phyloP scores from a whole-genome alignment of 2,113 vertebrate genomes.

The Climacteris rufus region DNA sequence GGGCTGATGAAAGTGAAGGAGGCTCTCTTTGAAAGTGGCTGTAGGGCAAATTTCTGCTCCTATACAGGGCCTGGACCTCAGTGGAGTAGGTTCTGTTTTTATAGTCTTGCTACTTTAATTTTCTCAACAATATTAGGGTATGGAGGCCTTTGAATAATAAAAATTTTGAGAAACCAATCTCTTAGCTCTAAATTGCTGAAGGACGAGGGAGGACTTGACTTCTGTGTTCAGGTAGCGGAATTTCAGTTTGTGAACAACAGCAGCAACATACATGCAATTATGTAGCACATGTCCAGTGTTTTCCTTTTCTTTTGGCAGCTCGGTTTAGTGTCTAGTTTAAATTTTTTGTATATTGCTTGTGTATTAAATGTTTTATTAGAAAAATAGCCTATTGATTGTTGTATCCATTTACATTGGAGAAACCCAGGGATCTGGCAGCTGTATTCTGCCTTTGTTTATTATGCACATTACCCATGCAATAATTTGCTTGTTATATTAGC shows the following conservation, averaged over 20 bases:
- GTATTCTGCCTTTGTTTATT: background rate
- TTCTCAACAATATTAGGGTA: background rate
- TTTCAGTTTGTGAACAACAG: background rate
- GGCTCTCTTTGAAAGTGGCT: background rate
- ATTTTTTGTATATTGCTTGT: background rate
- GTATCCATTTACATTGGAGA: too few species aligned
- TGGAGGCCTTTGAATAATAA: background rate
- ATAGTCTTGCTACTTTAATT: background rate
- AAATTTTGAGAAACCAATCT: background rate
- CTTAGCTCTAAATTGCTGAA: background rate
- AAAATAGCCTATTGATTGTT: constrained; percentile 14
- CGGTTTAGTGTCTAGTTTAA: background rate
- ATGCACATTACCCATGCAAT: background rate
- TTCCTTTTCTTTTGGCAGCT: background rate
- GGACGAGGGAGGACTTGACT: background rate
- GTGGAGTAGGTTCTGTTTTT: background rate
- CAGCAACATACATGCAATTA: background rate
- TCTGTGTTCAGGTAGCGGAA: background rate
- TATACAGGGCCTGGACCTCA: background rate
- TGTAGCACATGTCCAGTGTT: background rate
- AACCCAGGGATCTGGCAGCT: background rate
- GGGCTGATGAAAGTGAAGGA: background rate
- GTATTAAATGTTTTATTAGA: background rate
- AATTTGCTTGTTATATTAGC: background rate
- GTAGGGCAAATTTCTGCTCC: background rate